These are phyloP conservation scores for Chalcosyrphus nemorum DNA, from an alignment of 2,888 invertebrate genomes.

Conservation along the genomic window DNA sequence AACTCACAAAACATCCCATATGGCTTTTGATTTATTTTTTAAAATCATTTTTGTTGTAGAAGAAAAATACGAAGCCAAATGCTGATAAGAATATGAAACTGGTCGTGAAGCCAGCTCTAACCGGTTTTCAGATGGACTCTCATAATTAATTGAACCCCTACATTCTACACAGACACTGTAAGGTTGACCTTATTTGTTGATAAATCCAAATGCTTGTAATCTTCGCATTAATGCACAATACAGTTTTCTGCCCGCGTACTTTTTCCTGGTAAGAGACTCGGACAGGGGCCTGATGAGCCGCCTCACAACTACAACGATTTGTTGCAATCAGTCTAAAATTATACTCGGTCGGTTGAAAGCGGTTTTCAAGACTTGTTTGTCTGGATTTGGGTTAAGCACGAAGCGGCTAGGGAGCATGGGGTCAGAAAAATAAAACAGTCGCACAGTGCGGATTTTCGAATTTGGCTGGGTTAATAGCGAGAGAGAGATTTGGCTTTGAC, in stretches of 20 bases:
- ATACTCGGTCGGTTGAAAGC: conserved; percentile 26
- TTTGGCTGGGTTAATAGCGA: background rate
- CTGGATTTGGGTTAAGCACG: conserved; percentile 57
- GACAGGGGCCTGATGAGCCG: conserved; percentile 5
- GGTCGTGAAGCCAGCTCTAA: conserved; percentile 8
- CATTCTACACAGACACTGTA: conserved; percentile 43
- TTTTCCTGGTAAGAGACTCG: background rate
- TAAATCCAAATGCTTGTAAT: conserved; percentile 12
- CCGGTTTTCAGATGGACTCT: conserved; percentile 60
- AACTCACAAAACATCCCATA: conserved; percentile 27
- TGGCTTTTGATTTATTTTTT: conserved; percentile 33
- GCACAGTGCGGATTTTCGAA: background rate
- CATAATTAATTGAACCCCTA: conserved; percentile 55
- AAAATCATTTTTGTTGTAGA: conserved; percentile 11
- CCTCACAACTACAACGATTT: conserved; percentile 13
- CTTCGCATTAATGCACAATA: background rate
- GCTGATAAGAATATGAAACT: conserved; percentile 55
- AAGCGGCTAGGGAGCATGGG: conserved; percentile 31
- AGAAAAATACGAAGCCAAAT: conserved; percentile 9
- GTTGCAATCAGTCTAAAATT: conserved; percentile 24
- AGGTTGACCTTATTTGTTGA: conserved; percentile 64
- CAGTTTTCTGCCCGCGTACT: background rate
- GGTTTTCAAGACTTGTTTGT: conserved; percentile 62
- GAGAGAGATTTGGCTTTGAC: background rate
- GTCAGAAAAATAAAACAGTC: conserved; percentile 41